Evolutionary conservation across 2,797 vertebrate genomes (phyloP), one percentile per base, ranked within the genome.

Genomic region (Onychomys torridus): DNA sequence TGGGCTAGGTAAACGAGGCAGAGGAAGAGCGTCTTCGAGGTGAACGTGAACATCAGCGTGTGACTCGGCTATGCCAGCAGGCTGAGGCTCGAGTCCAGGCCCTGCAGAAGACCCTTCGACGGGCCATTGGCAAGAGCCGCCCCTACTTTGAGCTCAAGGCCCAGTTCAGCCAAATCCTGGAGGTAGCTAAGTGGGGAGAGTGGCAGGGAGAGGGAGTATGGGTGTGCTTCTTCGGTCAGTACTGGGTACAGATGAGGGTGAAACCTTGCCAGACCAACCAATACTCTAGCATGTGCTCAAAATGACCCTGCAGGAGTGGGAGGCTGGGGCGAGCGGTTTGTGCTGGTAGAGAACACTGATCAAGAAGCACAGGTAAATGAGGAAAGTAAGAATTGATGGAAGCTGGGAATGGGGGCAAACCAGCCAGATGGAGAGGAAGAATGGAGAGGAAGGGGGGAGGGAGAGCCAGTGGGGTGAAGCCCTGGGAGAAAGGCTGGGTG

Each of bases 91-190:
- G 98, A 25, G 99, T 99, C 34, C 99, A 99, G 96, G 98, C 98
- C 4, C 98, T 99, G 12, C 99, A 99, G 98, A 99, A 99, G 90
- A 97, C 99, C 37, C 98, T 99, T 52, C 99, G 99, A 95, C 98
- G 99, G 19, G 99, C 99, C 98, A 99, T 99, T 81, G 97, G 99
- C 49, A 99, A 99, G 98, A 99, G 99, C 97, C 99, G 99, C 76
- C 99, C 99, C 0, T 99, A 99, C 97, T 99, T 99, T 46, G 99
- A 99, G 97, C 99, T 99, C 84, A 99, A 99, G 98, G 99, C 99
- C 78, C 99, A 99, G 96, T 99, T 99, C 98, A 99, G 99, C 98
- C 99, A 99, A 95, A 99, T 99, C 77, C 97, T 99, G 43, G 99
- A 99, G 99, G 99, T 99, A 96, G 95, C 67, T 32, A 12, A 23